These are phyloP conservation scores for Endotricha flammealis DNA, from an alignment of 2,888 invertebrate genomes.

Conservation along the genomic window DNA sequence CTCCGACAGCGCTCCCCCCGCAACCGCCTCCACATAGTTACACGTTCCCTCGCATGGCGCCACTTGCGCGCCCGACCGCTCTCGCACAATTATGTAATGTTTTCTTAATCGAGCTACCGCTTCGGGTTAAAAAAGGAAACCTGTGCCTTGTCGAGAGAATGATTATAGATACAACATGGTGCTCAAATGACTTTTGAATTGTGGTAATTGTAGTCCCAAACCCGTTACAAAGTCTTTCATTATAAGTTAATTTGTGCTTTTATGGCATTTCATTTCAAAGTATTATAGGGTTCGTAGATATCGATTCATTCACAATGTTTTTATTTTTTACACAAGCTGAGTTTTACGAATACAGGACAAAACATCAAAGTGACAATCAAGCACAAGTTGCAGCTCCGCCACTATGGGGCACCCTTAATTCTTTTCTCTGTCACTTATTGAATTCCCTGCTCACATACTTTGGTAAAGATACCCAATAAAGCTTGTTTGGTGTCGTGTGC, in stretches of 20 bases:
- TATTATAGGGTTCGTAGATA: constrained; percentile 6
- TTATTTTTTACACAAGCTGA: constrained; percentile 10
- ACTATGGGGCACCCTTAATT: constrained; percentile 55
- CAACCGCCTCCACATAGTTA: constrained; percentile 64
- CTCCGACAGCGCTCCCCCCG: constrained; percentile 45
- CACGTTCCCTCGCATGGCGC: constrained; percentile 70
- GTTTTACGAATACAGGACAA: constrained; percentile 15
- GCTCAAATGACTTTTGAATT: constrained; percentile 15
- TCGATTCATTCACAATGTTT: constrained; percentile 7
- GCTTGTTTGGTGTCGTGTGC: constrained; percentile 60
- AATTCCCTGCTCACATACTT: constrained; percentile 66
- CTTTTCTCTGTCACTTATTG: constrained; percentile 68
- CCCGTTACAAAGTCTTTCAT: constrained; percentile 4
- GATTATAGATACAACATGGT: constrained; percentile 31
- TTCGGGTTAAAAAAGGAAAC: constrained; percentile 52
- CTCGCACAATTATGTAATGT: constrained; percentile 74
- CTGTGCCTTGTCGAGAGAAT: constrained; percentile 33
- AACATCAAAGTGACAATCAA: constrained; percentile 43
- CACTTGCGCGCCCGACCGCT: constrained; percentile 66
- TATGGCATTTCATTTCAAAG: constrained; percentile 1
- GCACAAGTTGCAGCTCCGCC: constrained; percentile 45
- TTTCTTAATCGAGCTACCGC: constrained; percentile 70
- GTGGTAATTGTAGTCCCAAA: constrained; percentile 6
- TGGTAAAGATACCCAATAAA: constrained; percentile 69
- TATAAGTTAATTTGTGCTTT: constrained; percentile 8